Percentiles rank a stretch among this genome's conserved stretches.
phyloP scores from a whole-genome alignment of 2,113 vertebrate genomes.

The Oreochromis spilurus region DNA sequence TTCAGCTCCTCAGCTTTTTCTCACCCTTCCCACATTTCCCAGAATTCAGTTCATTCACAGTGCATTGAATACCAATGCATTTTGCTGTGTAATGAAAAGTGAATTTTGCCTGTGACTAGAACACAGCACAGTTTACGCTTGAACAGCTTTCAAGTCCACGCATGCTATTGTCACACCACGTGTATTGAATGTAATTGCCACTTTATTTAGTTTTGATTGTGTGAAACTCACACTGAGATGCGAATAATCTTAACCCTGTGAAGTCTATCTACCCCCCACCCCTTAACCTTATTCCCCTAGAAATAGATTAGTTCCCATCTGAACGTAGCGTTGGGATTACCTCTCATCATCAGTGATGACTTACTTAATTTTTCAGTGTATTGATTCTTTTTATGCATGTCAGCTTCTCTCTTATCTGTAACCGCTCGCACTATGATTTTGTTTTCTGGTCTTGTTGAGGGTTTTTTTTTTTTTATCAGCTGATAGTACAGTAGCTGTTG shows the following conservation, averaged over 20 bases:
- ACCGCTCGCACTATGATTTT: background rate
- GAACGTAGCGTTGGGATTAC: background rate
- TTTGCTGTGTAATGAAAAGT: background rate
- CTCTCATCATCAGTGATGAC: background rate
- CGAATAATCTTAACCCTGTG: background rate
- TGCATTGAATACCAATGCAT: background rate
- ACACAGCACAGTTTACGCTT: background rate
- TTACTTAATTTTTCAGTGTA: background rate
- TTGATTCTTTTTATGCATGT: background rate
- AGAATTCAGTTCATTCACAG: background rate
- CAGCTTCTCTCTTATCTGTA: background rate
- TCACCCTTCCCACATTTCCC: background rate
- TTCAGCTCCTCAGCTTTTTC: background rate
- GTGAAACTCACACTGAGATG: background rate
- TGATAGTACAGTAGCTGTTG: background rate
- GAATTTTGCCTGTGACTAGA: background rate
- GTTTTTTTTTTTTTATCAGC: background rate
- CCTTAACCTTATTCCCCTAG: background rate
- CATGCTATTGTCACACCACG: background rate
- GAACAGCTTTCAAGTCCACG: background rate
- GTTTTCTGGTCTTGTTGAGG: background rate
- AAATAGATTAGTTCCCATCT: background rate
- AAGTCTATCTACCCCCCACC: background rate
- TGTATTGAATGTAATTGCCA: background rate
- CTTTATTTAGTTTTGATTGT: background rate